These are phyloP conservation scores for Drosophila kurseongensis DNA, from an alignment of 1,140 invertebrate species.

Conservation along the genomic window DNA sequence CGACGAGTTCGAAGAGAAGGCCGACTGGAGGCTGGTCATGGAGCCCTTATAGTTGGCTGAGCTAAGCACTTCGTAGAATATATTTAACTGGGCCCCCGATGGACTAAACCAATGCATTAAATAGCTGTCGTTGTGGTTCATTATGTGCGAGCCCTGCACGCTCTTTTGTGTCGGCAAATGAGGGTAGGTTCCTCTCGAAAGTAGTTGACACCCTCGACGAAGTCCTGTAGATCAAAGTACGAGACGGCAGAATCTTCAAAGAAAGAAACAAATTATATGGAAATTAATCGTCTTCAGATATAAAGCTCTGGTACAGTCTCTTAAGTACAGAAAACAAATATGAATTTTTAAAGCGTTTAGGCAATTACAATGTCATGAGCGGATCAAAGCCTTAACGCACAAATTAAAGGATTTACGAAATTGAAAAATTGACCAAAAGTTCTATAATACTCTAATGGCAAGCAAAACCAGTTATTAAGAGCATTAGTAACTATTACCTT, in stretches of 20 bases:
- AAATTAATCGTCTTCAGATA: no score
- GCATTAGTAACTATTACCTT: no score
- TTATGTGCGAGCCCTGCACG: slow-evolving; percentile 97
- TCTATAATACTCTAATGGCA: no score
- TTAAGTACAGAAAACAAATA: no score
- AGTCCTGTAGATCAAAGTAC: slow-evolving; percentile 89
- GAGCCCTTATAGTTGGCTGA: slow-evolving; percentile 97
- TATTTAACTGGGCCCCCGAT: slow-evolving; percentile 94
- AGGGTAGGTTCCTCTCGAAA: slow-evolving; percentile 92
- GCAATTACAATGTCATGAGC: no score
- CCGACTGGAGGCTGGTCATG: slow-evolving; percentile 97
- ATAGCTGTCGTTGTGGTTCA: slow-evolving; percentile 90
- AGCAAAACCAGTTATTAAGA: no score
- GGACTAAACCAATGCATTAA: slow-evolving; percentile 95
- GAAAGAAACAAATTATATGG: neutral
- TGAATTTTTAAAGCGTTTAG: no score
- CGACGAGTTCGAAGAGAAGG: slow-evolving; percentile 89
- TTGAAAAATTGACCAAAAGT: no score
- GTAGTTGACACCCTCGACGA: slow-evolving; percentile 92
- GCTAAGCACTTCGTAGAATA: slow-evolving; percentile 95
- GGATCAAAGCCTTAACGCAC: no score
- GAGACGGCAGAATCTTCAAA: slow-evolving; percentile 82
- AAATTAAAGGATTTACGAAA: no score
- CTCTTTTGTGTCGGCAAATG: slow-evolving; percentile 96
- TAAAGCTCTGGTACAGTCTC: no score